These are phyloP conservation scores for Myxocyprinus asiaticus DNA, from an alignment of 2,113 vertebrate genomes.

Conservation along the genomic window DNA sequence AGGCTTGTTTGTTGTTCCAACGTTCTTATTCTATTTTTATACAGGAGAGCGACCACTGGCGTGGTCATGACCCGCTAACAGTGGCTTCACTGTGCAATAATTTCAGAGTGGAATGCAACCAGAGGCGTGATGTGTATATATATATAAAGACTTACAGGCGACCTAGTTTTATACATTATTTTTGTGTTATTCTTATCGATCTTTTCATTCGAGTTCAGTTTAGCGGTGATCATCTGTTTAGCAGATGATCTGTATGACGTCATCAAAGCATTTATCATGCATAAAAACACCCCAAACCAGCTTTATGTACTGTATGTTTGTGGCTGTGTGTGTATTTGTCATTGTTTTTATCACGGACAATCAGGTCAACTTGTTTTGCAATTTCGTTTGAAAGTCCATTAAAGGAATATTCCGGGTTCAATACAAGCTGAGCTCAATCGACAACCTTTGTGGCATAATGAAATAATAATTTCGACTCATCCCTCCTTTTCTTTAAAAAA, in stretches of 20 bases:
- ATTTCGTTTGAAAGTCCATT: not conserved
- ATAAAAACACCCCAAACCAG: conserved; percentile 65
- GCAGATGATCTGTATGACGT: not conserved
- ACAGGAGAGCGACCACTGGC: conserved; percentile 61
- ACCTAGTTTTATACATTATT: conserved; percentile 67
- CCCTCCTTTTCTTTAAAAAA: too few species aligned
- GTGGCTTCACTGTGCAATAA: conserved; percentile 95
- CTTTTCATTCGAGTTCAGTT: conserved; percentile 70
- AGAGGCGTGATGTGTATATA: conserved; percentile 69
- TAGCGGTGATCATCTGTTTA: conserved; percentile 57
- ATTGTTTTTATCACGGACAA: conserved; percentile 48
- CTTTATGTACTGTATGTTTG: conserved; percentile 8
- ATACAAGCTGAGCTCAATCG: too few species aligned
- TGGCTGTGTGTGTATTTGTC: conserved; percentile 52
- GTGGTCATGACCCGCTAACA: conserved; percentile 82
- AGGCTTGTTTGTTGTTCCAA: conserved; percentile 80
- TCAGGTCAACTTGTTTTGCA: not conserved
- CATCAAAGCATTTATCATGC: conserved; percentile 62
- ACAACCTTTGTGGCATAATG: too few species aligned
- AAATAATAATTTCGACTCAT: too few species aligned
- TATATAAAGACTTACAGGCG: conserved; percentile 79
- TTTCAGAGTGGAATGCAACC: conserved; percentile 79
- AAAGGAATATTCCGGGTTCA: not conserved
- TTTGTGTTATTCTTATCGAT: conserved; percentile 57
- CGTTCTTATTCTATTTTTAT: conserved; percentile 87